These are phyloP conservation scores for Gymnothorax reevesii DNA, from an alignment of 2,797 vertebrate species.

Conservation along the genomic window DNA sequence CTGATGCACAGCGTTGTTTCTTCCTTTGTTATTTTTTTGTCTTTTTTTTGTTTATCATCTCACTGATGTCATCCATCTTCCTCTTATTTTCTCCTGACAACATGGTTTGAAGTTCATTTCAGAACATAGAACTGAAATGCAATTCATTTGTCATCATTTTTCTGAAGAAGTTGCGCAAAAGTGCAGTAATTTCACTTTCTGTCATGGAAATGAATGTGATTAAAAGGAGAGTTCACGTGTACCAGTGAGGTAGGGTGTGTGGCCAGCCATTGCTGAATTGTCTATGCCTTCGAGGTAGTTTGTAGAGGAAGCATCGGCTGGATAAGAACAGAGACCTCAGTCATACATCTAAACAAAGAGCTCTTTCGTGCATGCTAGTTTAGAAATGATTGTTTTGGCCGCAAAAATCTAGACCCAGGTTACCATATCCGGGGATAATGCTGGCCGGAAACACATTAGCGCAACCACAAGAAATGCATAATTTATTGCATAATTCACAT, in stretches of 20 bases:
- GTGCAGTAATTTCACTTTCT: conserved; percentile 34
- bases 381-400: not conserved
- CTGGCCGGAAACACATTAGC: too few species aligned
- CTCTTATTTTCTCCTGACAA: conserved; percentile 24
- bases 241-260: not conserved
- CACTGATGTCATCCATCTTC: conserved; percentile 21
- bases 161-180: conserved; percentile 32
- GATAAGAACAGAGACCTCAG: not conserved
- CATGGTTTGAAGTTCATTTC: conserved; percentile 36
- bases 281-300: not conserved
- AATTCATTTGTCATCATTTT: conserved; percentile 38
- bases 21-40: conserved; percentile 10
- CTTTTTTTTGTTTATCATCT: conserved; percentile 37
- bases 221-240: not conserved
- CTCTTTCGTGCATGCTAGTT: not conserved
- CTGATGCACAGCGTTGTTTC: conserved; percentile 3
- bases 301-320: not conserved
- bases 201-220: conserved; percentile 35
- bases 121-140: conserved; percentile 20
- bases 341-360: not conserved
- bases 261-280: not conserved
- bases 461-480: too few species aligned
- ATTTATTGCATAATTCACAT: too few species aligned
- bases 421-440: too few species aligned
- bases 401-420: too few species aligned